Percentiles rank a stretch among this genome's conserved stretches.
Conservation (phyloP, 2,888 invertebrate species). For the Dioctria rufipes region DNA sequence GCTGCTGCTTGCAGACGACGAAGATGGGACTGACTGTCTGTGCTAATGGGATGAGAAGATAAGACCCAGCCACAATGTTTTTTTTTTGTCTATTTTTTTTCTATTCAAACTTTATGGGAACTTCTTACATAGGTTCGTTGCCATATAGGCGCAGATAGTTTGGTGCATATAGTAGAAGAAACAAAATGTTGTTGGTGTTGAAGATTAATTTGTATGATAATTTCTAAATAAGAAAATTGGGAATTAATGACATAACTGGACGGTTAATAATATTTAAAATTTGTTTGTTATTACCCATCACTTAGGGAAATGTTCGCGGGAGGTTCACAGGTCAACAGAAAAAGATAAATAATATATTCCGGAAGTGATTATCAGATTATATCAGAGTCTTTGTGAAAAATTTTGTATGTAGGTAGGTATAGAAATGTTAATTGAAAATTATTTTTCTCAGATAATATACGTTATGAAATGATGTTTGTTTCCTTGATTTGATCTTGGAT, state of each 20-base stretch:
- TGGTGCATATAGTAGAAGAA: no score
- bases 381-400: no score
- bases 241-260: slow-evolving; percentile 44
- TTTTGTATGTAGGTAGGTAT: no score
- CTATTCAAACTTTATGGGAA: slow-evolving; percentile 10
- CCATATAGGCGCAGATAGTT: not conserved
- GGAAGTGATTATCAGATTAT: slow-evolving; percentile 23
- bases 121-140: slow-evolving; percentile 6
- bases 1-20: not conserved
- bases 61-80: not conserved
- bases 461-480: no score
- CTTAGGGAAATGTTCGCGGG: not conserved
- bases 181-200: not conserved
- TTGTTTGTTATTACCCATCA: not conserved
- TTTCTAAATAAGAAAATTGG: slow-evolving; percentile 21
- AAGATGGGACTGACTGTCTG: no score
- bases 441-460: no score
- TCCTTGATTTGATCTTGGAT: no score
- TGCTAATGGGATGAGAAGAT: not conserved
- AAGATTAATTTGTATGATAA: slow-evolving; percentile 42
- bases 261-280: slow-evolving; percentile 27
- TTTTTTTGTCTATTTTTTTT: not conserved
- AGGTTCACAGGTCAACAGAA: not conserved
- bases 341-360: slow-evolving; percentile 9
- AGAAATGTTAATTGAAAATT: no score